These are phyloP conservation scores for Eumerus sabulonum DNA, from an alignment of 2,888 invertebrate species.

Conservation along the genomic window DNA sequence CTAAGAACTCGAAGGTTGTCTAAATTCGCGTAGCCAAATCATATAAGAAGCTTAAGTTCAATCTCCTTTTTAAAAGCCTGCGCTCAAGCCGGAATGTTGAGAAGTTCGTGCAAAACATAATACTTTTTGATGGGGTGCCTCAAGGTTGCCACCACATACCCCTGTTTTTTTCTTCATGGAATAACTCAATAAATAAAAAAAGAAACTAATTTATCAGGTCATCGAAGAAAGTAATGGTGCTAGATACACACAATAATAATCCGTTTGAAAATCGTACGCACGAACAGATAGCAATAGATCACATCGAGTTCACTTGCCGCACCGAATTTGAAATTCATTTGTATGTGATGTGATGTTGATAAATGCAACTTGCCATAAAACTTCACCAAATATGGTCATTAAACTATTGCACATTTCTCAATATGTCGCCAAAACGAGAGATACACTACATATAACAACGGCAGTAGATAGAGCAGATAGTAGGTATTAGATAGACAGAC, in stretches of 20 bases:
- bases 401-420: conserved; percentile 79
- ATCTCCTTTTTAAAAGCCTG: no score
- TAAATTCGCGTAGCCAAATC: no score
- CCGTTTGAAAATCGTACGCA: conserved; percentile 25
- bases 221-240: conserved; percentile 32
- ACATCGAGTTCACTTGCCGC: conserved; percentile 52
- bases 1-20: no score
- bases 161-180: no score
- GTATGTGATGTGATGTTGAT: conserved; percentile 71
- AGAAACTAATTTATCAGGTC: conserved; percentile 65
- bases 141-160: no score
- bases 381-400: conserved; percentile 77
- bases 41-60: no score
- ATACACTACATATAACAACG: conserved; percentile 49
- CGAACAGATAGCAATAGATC: conserved; percentile 15
- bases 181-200: no score
- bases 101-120: no score
- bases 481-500: no score
- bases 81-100: no score
- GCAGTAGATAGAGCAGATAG: conserved; percentile 27
- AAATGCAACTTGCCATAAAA: conserved; percentile 78
- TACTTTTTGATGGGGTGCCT: no score
- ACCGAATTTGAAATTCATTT: conserved; percentile 68
- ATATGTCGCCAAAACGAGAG: conserved; percentile 74
- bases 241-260: no score